phyloP scores from a whole-genome alignment of 2,113 vertebrate species.

The Zosterops japonicus region DNA sequence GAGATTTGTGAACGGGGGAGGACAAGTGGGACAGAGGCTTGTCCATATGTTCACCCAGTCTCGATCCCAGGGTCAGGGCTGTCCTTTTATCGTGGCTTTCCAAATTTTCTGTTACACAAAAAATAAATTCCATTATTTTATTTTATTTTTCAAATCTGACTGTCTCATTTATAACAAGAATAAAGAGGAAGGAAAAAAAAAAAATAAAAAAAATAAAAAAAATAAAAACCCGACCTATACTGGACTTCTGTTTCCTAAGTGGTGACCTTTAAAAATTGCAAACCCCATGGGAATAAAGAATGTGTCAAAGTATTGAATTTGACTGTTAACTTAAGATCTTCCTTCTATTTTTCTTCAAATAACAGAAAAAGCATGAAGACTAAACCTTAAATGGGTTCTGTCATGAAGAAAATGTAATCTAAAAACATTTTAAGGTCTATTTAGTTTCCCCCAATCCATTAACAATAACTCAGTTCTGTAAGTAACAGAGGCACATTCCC shows the following conservation, averaged over 20 bases:
- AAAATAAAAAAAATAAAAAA: too few species aligned
- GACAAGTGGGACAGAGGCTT: too few species aligned
- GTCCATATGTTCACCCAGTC: too few species aligned
- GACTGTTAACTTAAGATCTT: neutral
- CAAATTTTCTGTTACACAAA: too few species aligned
- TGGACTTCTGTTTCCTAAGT: neutral
- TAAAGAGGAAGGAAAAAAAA: accelerated
- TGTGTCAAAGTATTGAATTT: neutral
- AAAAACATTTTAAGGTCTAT: neutral
- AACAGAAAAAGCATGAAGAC: neutral
- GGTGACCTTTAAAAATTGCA: neutral
- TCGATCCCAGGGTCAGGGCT: too few species aligned
- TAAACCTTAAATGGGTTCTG: neutral
- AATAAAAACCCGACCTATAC: neutral
- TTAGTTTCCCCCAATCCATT: neutral
- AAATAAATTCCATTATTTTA: too few species aligned
- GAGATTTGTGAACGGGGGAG: too few species aligned
- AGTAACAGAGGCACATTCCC: neutral
- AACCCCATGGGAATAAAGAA: neutral
- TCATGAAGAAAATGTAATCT: neutral
- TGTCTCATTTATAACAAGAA: neutral
- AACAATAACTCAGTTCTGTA: neutral
- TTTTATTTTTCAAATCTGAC: too few species aligned
- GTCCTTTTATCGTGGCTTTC: too few species aligned
- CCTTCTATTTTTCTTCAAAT: neutral